Conservation (phyloP, 2,888 invertebrate genomes). For the Noctua janthina region DNA sequence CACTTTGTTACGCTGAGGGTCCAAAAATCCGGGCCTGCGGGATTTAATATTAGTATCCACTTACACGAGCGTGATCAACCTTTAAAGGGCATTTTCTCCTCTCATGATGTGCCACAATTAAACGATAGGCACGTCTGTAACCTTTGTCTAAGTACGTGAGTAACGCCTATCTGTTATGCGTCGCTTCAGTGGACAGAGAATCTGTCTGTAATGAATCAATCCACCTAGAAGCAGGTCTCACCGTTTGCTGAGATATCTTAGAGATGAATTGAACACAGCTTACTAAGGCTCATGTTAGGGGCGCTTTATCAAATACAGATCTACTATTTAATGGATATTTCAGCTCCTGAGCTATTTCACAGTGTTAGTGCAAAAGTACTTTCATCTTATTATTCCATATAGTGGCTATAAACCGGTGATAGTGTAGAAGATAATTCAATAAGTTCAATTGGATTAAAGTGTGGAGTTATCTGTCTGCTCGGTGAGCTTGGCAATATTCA, state of each 20-base stretch:
- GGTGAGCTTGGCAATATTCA: conserved; percentile 64
- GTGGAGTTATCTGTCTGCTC: conserved; percentile 68
- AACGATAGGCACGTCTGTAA: conserved; percentile 27
- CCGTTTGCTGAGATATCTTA: conserved; percentile 18
- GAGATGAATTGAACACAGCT: conserved; percentile 38
- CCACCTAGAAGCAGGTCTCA: conserved; percentile 52
- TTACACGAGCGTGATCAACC: conserved; percentile 44
- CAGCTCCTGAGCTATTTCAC: conserved; percentile 8
- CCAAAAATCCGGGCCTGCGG: conserved; percentile 45
- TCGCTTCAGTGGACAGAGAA: conserved; percentile 42
- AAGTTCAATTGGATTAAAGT: conserved; percentile 71
- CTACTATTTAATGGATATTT: conserved; percentile 30
- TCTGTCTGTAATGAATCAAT: conserved; percentile 61
- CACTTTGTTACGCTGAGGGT: conserved; percentile 46
- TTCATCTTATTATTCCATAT: conserved; percentile 20
- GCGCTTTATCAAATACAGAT: conserved; percentile 21
- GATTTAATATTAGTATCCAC: conserved; percentile 45
- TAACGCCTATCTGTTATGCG: conserved; percentile 30
- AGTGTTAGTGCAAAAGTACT: conserved; percentile 11
- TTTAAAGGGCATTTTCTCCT: conserved; percentile 40
- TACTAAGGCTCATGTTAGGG: conserved; percentile 17
- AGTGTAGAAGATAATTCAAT: conserved; percentile 64
- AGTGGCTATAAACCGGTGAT: conserved; percentile 54
- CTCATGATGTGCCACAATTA: conserved; percentile 27
- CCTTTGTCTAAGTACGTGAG: conserved; percentile 32